Percentiles rank a stretch among this genome's conserved stretches.
Evolutionary conservation across 1,140 invertebrate species (phyloP).

Genomic region (Parapsyche elsis): DNA sequence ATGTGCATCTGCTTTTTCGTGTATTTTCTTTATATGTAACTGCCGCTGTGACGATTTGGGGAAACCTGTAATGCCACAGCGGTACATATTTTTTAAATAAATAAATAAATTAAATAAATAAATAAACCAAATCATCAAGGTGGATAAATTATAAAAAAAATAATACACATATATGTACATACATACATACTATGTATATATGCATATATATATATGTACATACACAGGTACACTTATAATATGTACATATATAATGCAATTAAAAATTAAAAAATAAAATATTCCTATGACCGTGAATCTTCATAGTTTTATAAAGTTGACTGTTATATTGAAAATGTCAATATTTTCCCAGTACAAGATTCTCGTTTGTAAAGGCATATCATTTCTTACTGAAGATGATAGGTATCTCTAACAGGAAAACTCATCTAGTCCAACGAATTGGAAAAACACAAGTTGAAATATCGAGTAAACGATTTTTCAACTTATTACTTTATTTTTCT

Average conservation of each 20-base stretch:
- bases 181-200: neutral
- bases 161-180: neutral
- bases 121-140: too few relatives aligned
- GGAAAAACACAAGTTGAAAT: constrained; percentile 3
- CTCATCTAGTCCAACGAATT: constrained; percentile 11
- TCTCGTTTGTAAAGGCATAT: neutral
- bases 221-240: neutral
- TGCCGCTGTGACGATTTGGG: too few relatives aligned
- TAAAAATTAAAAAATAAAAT: too few relatives aligned
- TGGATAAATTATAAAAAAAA: too few relatives aligned
- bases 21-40: too few relatives aligned
- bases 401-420: neutral
- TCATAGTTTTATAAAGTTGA: neutral
- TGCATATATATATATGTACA: neutral
- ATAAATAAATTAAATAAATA: too few relatives aligned
- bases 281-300: neutral
- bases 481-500: neutral
- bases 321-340: constrained; percentile 28
- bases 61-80: too few relatives aligned
- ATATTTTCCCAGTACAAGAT: neutral
- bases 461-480: constrained; percentile 2
- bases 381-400: neutral
- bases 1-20: too few relatives aligned
- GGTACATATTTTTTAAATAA: too few relatives aligned
- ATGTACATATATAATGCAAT: too few relatives aligned